These are phyloP conservation scores for Acropternis orthonyx DNA, from an alignment of 2,797 vertebrate species.

Conservation along the genomic window DNA sequence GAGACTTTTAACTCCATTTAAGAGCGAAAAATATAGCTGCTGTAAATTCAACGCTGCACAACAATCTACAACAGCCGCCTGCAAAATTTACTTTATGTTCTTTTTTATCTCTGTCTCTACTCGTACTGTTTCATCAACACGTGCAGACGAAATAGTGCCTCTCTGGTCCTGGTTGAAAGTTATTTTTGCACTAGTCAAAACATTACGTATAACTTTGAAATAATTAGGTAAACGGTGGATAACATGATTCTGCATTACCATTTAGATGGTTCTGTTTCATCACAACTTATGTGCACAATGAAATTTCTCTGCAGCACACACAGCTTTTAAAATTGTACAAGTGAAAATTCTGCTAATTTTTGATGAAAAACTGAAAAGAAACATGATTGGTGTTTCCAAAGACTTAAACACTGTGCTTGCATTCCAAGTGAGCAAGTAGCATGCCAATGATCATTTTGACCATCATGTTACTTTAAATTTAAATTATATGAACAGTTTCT, in stretches of 20 bases:
- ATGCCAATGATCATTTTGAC: background rate
- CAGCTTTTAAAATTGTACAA: background rate
- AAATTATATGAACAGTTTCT: background rate
- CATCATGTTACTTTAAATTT: background rate
- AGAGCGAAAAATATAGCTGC: background rate
- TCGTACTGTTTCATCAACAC: background rate
- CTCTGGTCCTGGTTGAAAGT: background rate
- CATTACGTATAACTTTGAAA: background rate
- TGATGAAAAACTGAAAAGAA: background rate
- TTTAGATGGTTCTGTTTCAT: background rate
- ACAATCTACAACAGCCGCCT: background rate
- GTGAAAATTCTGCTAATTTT: background rate
- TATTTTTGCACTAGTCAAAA: background rate
- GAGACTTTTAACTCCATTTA: conserved; percentile 22
- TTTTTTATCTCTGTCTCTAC: background rate
- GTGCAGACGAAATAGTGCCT: background rate
- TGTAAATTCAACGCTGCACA: background rate
- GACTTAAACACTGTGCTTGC: background rate
- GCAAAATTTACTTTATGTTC: background rate
- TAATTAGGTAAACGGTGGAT: background rate
- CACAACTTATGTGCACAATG: background rate
- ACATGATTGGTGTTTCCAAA: background rate
- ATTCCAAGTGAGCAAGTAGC: background rate
- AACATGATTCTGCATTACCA: background rate
- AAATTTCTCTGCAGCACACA: background rate